Base-by-base conservation (phyloP, 92 coral and sea anemone species). In the Micromussa lordhowensis region DNA sequence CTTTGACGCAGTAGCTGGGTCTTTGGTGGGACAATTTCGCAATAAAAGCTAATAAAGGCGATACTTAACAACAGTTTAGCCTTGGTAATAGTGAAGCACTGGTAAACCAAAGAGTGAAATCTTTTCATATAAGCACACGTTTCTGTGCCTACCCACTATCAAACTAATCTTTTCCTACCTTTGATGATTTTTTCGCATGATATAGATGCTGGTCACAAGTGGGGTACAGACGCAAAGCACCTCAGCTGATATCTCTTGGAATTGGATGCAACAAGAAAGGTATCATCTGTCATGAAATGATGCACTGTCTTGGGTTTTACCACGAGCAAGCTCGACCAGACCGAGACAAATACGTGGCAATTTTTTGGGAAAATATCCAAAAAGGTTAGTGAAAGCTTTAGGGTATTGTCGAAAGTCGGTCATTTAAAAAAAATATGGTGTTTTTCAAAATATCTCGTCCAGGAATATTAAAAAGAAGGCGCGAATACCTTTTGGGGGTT, bases 301-400 rank as follows among this genome's bases (percentile, higher is more conserved):
- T 18, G 51, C 78, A 73, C 8, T 16, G 26, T 73, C 78, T 73
- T 73, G 78, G 78, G 1, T 73, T 73, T 26, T 73, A 19, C 28
- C 78, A 73, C 21, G 78, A 73, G 21, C 78, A 73, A 73, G 78
- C 49, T 73, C 78, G 78, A 36, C 28, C 78, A 22, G 78, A 73
- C 53, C 26, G 78, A 73, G 78, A 73, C 51, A 73, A 73, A 36
- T 73, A 73, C 13, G 78, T 73, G 78, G 51, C 49, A 73, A 73
- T 73, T 35, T 73, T 18, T 19, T 73, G 78, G 78, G 78, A 73
- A 19, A 73, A 73, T 36, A 73, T 73, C 28, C 78, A 73, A 21
- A 18, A 35, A 8, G 78, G 78, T 73, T 38, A 36, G 53, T 35
- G 22, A 66, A 11, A 26, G 71, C 13, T 5, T 28, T 28, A 11